Percentiles rank a stretch among this genome's conserved stretches.
These are phyloP conservation scores for Leuciscus idus DNA, from an alignment of 2,113 vertebrate species.

Conservation along the genomic window DNA sequence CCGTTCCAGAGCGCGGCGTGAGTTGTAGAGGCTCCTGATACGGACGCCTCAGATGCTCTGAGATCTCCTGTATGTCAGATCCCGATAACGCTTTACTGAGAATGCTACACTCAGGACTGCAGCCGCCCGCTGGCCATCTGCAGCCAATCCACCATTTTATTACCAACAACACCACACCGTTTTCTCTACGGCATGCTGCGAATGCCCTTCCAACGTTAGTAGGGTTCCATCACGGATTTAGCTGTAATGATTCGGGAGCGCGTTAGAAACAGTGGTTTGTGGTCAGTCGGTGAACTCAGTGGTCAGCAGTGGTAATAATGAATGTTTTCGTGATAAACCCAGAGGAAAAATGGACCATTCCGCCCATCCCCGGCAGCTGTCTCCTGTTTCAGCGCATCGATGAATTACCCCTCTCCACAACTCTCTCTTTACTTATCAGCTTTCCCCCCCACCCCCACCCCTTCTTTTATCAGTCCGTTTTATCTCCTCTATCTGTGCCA, in stretches of 20 bases:
- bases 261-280: neutral
- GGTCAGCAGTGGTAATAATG: conserved; percentile 50
- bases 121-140: conserved; percentile 21
- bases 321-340: conserved; percentile 54
- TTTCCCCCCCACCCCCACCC: conserved; percentile 42
- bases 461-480: conserved; percentile 52
- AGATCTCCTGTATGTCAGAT: conserved; percentile 81
- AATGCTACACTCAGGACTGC: neutral
- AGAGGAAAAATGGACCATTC: conserved; percentile 49
- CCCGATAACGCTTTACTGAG: conserved; percentile 69
- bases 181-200: conserved; percentile 43
- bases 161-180: conserved; percentile 49
- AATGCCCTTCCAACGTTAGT: conserved; percentile 29
- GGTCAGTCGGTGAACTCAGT: conserved; percentile 26
- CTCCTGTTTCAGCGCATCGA: conserved; percentile 58
- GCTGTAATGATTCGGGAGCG: neutral
- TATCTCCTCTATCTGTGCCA: conserved; percentile 47
- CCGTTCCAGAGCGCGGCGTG: conserved; percentile 66
- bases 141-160: conserved; percentile 39
- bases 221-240: conserved; percentile 20
- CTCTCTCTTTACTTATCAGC: conserved; percentile 56
- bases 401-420: conserved; percentile 66
- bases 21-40: conserved; percentile 80
- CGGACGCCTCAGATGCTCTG: conserved; percentile 75
- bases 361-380: conserved; percentile 60